Base-by-base conservation (phyloP, 2,113 vertebrate genomes). In the Tragelaphus buxtoni region DNA sequence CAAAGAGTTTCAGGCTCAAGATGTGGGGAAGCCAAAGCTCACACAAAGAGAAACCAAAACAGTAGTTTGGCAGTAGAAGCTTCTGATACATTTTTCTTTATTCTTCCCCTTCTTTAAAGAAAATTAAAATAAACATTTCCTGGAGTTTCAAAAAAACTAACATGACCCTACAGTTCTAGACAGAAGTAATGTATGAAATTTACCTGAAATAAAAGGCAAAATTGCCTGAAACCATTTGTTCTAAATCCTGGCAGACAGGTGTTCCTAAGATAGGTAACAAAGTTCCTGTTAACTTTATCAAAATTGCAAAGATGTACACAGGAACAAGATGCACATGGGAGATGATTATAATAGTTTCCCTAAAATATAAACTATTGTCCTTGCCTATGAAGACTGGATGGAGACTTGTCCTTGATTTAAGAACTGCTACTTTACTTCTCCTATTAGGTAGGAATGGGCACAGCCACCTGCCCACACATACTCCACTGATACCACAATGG, bases 91-190 rank as follows among this genome's bases (percentile, higher is more conserved):
- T 88, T 82, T 96, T 83, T 91, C 87, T 90, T 85, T 53, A 90
- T 32, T 85, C 42, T 89, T 32, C 30, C 79, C 86, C 47, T 94
- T 74, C 88, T 94, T 90, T 92, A 87, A 76, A 97, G 90, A 97
- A 96, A 96, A 92, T 94, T 53, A 96, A 95, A 97, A 93, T 56
- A 97, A 97, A 96, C 61, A 95, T 94, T 95, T 92, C 88, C 55
- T 92, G n/a, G 53, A 95, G 79, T 76, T 95, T 89, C 92, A 49
- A 76, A 96, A 93, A 96, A 61, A 26, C 49, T 61, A 84, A 82
- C 74, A 77, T 76, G 96, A 96, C 39, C 42, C 24, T 84, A 88
- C 35, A 92, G 81, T 93, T 93, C 77, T 94, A 47, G 49, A 93
- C 32, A 88, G 53, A 93, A 84, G 32, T 6, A 92, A 49, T 30